Base-by-base conservation (phyloP, 1,140 invertebrate genomes). In the Coelopa frigida region DNA sequence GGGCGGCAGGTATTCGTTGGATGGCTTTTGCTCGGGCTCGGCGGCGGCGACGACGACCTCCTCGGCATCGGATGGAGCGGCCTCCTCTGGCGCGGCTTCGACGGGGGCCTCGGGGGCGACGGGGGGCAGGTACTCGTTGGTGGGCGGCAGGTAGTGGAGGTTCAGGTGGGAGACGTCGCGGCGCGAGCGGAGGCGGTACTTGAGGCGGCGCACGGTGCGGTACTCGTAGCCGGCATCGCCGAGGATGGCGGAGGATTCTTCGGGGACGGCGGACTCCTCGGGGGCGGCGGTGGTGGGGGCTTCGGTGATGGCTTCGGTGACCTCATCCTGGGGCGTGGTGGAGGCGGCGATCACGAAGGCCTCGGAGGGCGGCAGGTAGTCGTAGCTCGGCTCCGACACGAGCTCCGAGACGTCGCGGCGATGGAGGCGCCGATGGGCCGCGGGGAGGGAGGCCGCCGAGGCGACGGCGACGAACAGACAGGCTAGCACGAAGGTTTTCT, bases 401-500 rank as follows among this genome's bases (percentile, higher is more conserved):
- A 65, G 35, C 24, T 60, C 56, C 5, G 61, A 61, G 11, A 65
- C 61, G 53, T 65, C 61, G n/a, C 61, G 59, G 1, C 51, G 53
- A 15, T 59, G 59, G 7, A 55, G 56, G 20, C 49, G 51, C 5
- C 57, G 46, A 0, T 56, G 58, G 20, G 48, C 10, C 2, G 59
- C 57, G 24, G 52, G 56, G 26, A 56, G 57, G 11, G 22, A 43
- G 3, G 40, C 26, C 17, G 23, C 46, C 12, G 39, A 26, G 24
- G n/a, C 40, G 3, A 33, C 41, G 6, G 27, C 41, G 11, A 44
- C 58, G 39, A 60, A 47, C 18, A 59, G 51, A 47, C 55, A 40
- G 37, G 47, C 40, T 31, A 60, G 50, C 37, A 62, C 49, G 51
- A 58, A 60, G 56, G 62, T 50, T 66, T 66, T 66, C 62, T 66